Conservation (phyloP, 2,797 vertebrate genomes). For the Silurus lanzhouensis region DNA sequence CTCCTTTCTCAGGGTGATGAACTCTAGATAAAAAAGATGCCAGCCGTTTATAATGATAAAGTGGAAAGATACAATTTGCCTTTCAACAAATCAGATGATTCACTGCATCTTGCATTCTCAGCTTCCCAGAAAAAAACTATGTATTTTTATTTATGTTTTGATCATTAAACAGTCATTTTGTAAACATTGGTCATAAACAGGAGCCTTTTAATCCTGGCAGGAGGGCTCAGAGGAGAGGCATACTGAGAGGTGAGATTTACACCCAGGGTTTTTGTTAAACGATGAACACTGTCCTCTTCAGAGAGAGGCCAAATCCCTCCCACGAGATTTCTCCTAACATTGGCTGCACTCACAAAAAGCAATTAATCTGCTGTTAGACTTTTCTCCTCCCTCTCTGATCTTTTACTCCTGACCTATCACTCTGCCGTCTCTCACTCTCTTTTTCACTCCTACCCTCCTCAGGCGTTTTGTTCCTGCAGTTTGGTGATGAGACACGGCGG, state of each 20-base stretch:
- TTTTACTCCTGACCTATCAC: not conserved
- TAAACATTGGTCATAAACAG: not conserved
- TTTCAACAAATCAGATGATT: not conserved
- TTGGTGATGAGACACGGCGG: slow-evolving; percentile 91
- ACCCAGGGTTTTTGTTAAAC: not conserved
- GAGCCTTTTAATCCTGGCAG: not conserved
- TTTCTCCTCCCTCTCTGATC: not conserved
- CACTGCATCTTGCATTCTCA: not conserved
- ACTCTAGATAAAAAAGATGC: not conserved
- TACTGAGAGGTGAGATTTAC: not conserved
- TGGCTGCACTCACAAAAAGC: not conserved
- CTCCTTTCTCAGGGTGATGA: not conserved
- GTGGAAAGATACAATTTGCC: not conserved
- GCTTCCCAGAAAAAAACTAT: not conserved
- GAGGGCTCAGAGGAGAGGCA: not conserved
- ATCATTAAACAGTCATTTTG: too few species aligned
- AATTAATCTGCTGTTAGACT: not conserved
- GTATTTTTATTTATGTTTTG: too few species aligned
- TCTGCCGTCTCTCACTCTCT: not conserved
- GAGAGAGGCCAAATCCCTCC: not conserved
- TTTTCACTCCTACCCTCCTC: slow-evolving; percentile 8
- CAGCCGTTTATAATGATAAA: not conserved
- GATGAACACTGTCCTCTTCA: not conserved
- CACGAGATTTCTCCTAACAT: not conserved
- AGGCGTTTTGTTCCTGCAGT: slow-evolving; percentile 97